Evolutionary conservation across 2,113 vertebrate genomes (phyloP), one percentile per base, ranked within the genome.

Genomic region (Melanerpes aurifrons): DNA sequence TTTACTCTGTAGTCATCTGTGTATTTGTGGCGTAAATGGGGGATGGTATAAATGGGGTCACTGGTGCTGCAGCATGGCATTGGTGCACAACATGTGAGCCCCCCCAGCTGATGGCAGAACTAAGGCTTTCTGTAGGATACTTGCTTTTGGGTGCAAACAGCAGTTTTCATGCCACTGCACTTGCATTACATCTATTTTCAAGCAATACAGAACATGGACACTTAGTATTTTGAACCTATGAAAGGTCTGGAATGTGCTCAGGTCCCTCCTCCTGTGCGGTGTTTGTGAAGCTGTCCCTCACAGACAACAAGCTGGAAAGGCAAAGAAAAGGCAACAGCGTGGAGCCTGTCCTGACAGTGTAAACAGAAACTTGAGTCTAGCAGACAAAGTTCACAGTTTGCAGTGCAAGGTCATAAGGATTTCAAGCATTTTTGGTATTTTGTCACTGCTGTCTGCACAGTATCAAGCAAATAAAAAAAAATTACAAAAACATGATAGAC

Each of bases 371-470:
- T 56, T 56, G 78, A 86, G 86, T 94, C 90, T 74, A 91, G 61
- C 31, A 6, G 79, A 81, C 90, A 77, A 87, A 97, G 92, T 96
- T 96, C 90, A 94, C 93, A 95, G 90, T 93, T 96, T 97, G 84
- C 94, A 92, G 92, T 86, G 90, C 93, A 97, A 95, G 93, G 82
- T 96, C 86, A 31, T 54, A 82, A 94, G 79, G 94, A 94, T 96
- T 96, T 93, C 88, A 95, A 58, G 76, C 79, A 96, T 96, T 96
- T 96, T 85, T 94, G 87, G 93, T 94, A 92, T 92, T 94, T 91
- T 88, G 76, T 93, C 87, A 96, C 83, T 82, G 82, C 86, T 95
- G 86, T 92, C 92, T 96, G 90, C 89, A 83, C 82, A 95, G 75
- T 90, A 90, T 95, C 90, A 93, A 84, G 50, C 80, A 91, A 94